A percentile compares a stretch with the other conserved stretches of the same genome.
Conservation (phyloP, 2,888 invertebrate species). For the Flexamia atlantica region DNA sequence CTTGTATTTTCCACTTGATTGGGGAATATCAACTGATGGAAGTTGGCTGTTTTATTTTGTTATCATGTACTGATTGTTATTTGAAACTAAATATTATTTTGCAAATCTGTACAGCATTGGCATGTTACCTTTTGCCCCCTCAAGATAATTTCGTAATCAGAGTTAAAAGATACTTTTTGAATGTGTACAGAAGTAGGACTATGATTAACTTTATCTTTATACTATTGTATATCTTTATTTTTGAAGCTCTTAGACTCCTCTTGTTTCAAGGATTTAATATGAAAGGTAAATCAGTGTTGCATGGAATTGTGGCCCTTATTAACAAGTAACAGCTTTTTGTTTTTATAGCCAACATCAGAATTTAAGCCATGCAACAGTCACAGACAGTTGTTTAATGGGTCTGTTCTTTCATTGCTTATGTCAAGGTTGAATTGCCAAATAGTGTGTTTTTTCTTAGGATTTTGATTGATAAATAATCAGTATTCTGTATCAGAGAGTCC, state of each 20-base stretch:
- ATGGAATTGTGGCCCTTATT: not conserved
- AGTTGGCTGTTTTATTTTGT: no score
- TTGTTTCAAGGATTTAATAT: not conserved
- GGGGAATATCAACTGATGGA: no score
- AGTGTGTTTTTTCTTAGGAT: not conserved
- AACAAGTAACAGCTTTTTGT: not conserved
- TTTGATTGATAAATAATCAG: constrained; percentile 6
- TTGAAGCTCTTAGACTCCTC: constrained; percentile 4
- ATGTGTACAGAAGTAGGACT: no score
- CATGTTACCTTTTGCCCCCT: no score
- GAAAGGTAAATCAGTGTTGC: constrained; percentile 18
- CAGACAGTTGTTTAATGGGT: not conserved
- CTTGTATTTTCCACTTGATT: no score
- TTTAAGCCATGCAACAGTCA: not conserved
- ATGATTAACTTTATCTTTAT: no score
- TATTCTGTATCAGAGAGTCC: not conserved
- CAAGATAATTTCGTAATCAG: no score
- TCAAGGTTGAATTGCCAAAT: constrained; percentile 4
- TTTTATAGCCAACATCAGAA: not conserved
- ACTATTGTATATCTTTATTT: constrained; percentile 55
- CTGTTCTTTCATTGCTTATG: not conserved
- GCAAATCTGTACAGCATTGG: no score
- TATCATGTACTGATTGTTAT: no score
- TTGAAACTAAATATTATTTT: no score
- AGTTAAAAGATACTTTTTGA: no score